A percentile compares a stretch with the other conserved stretches of the same genome.
Evolutionary conservation across 2,888 invertebrate species (phyloP).

Genomic region (Nomada fabriciana): DNA sequence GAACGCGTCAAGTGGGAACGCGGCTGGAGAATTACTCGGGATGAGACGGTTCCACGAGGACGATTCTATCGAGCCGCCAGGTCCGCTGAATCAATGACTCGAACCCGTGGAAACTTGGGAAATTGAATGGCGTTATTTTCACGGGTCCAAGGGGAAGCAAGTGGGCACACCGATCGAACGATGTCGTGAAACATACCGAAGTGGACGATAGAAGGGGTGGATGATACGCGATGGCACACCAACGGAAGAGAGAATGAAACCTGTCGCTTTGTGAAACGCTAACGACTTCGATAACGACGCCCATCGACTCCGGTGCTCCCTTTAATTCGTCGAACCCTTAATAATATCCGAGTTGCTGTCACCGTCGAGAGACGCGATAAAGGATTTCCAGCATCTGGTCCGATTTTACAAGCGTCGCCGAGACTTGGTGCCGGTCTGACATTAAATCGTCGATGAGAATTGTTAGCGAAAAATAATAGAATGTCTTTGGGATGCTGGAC

Average conservation of each 20-base stretch:
- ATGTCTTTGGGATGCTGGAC: too few species aligned
- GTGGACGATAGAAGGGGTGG: not conserved
- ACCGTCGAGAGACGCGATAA: not conserved
- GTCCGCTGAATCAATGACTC: constrained; percentile 12
- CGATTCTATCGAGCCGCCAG: not conserved
- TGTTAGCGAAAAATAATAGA: too few species aligned
- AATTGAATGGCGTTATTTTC: constrained; percentile 47
- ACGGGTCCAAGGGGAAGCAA: not conserved
- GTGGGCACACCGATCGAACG: constrained; percentile 25
- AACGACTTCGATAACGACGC: constrained; percentile 56
- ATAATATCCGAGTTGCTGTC: constrained; percentile 23
- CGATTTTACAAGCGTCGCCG: too few species aligned
- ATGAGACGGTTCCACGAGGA: constrained; percentile 1
- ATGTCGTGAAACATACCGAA: not conserved
- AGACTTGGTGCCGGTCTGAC: too few species aligned
- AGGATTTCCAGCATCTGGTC: constrained; percentile 1
- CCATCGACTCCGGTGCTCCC: constrained; percentile 29
- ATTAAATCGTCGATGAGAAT: not conserved
- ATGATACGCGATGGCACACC: constrained; percentile 24
- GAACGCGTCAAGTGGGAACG: not conserved
- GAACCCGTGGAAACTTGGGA: constrained; percentile 14
- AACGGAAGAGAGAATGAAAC: constrained; percentile 31
- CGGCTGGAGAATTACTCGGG: constrained; percentile 15
- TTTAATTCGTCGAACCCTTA: constrained; percentile 52
- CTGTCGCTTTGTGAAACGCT: constrained; percentile 47